phyloP scores from a whole-genome alignment of 2,797 vertebrate species.

The Channa striata region DNA sequence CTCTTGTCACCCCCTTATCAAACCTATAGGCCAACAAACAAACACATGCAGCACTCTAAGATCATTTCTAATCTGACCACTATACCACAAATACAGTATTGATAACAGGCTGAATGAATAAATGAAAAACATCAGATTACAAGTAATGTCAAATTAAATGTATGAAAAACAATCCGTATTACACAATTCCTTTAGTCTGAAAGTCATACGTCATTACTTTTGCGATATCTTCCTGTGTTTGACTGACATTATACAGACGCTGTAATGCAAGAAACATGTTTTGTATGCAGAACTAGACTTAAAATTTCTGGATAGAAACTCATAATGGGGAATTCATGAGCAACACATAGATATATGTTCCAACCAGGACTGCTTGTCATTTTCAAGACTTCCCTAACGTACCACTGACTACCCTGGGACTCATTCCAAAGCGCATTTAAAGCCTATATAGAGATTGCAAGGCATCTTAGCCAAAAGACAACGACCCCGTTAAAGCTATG shows the following conservation, averaged over 20 bases:
- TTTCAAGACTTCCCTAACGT: background rate
- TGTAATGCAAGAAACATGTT: slow-evolving; percentile 6
- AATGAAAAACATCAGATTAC: background rate
- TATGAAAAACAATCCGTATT: slow-evolving; percentile 26
- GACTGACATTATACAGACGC: background rate
- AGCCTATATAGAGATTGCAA: slow-evolving; percentile 12
- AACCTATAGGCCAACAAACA: background rate
- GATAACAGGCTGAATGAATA: slow-evolving; percentile 14
- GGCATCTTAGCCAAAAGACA: slow-evolving; percentile 14
- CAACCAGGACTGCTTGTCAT: slow-evolving; percentile 1
- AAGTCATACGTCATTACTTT: no score
- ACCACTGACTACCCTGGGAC: background rate
- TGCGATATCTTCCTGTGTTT: background rate
- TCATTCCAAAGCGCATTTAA: slow-evolving; percentile 15
- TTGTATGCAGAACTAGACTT: background rate
- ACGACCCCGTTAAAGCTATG: slow-evolving; percentile 6
- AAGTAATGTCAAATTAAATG: slow-evolving; percentile 35
- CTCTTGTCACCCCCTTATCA: background rate
- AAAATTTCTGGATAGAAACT: background rate
- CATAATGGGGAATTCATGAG: slow-evolving; percentile 6
- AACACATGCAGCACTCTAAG: background rate
- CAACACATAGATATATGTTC: background rate
- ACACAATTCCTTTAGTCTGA: no score
- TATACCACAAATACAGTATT: background rate
- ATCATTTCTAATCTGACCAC: background rate